Evolutionary conservation across 2,797 vertebrate genomes (phyloP), one percentile per base, ranked within the genome.

Genomic region (Acipenser transmontanus): DNA sequence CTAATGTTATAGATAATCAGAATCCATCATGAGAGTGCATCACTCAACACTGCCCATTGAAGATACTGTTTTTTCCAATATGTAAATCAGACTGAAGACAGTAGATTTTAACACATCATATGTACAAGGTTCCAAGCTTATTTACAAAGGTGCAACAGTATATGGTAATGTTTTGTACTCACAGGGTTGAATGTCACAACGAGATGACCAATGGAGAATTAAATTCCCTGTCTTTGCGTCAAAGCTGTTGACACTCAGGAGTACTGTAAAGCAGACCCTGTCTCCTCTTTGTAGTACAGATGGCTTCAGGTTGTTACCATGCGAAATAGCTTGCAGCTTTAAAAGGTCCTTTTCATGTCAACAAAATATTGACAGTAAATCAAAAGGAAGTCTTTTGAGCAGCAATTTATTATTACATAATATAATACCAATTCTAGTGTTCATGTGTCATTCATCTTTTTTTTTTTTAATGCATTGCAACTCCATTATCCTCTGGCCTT

Each of bases 231-330:
- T 3, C 75, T 70, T 12, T 64, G 17, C 1, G 71, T 51, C 52
- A 34, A 48, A 77, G 60, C 47, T 68, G 71, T 62, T 73, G 54
- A 61, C 49, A 75, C 70, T 62, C 50, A 61, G 51, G 63, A 78
- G 74, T 67, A 1, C 1, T 66, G 59, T 47, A 20, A 68, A 67
- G 62, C 5, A 50, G 74, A 49, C 47, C 13, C 76, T 73, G n/a
- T 34, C 34, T 68, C 67, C 79, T 74, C 74, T 64, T 52, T 69
- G 49, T 10, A 34, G 73, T 62, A 61, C 59, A 63, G 7, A 64
- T 34, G 72, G 64, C 56, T 76, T 76, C 70, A 76, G 50, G 47
- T 20, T 72, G 4, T 70, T 70, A 74, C n/a, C 54, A 72, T 76
- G 77, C 77, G 50, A 78, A 76, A 77, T 66, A 13, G 60, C 66